A percentile compares a stretch with the other conserved stretches of the same genome.
Conservation (phyloP, 2,888 invertebrate species). For the Anoplius nigerrimus region DNA sequence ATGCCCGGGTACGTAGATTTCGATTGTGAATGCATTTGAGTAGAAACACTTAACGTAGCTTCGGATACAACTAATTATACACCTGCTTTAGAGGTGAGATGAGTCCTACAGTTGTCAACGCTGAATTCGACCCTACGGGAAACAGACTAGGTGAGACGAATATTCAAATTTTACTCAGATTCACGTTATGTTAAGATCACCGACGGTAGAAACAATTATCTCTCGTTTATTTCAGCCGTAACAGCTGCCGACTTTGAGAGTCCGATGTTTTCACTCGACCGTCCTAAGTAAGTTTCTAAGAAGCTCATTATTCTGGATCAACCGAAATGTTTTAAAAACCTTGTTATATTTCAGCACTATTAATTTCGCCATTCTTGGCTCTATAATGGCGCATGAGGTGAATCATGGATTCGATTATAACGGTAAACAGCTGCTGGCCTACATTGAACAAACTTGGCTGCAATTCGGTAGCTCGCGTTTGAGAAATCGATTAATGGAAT, state of each 20-base stretch:
- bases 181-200: no score
- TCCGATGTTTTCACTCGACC: slow-evolving; percentile 38
- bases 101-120: slow-evolving; percentile 40
- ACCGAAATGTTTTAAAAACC: not conserved
- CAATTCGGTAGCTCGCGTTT: no score
- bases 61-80: not conserved
- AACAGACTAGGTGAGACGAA: slow-evolving; percentile 63
- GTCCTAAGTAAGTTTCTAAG: slow-evolving; percentile 62
- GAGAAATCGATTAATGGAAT: no score
- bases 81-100: not conserved
- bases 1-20: not conserved
- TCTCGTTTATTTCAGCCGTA: slow-evolving; percentile 23
- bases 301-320: not conserved
- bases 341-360: slow-evolving; percentile 9
- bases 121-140: slow-evolving; percentile 55
- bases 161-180: no score
- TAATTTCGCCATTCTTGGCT: slow-evolving; percentile 20
- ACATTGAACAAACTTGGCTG: no score
- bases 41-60: no score
- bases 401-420: slow-evolving; percentile 23
- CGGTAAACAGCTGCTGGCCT: slow-evolving; percentile 15
- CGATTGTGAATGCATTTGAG: not conserved
- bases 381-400: slow-evolving; percentile 23
- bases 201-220: no score
- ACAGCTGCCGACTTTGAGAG: slow-evolving; percentile 47